Conservation (phyloP, 1,140 invertebrate genomes). For the Drosophila busckii region DNA sequence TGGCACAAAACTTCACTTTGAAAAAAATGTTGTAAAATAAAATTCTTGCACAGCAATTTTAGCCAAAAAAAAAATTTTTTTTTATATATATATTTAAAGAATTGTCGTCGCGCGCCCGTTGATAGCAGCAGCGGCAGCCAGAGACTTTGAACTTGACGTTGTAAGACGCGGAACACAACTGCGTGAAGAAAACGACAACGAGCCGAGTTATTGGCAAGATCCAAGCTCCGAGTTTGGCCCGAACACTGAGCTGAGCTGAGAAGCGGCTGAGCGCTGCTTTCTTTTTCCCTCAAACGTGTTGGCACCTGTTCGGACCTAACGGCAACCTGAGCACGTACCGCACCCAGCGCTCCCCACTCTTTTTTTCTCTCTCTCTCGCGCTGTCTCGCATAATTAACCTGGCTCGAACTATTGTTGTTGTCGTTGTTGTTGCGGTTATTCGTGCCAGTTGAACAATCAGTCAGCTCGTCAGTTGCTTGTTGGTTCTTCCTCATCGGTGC, state of each 20-base stretch:
- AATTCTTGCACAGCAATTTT: too few relatives aligned
- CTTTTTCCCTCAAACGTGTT: slow-evolving; percentile 61
- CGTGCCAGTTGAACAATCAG: slow-evolving; percentile 22
- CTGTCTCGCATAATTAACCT: too few relatives aligned
- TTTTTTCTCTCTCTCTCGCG: too few relatives aligned
- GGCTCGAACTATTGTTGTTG: too few relatives aligned
- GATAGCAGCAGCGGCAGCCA: slow-evolving; percentile 3
- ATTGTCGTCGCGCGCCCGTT: not conserved
- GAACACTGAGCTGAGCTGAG: not conserved
- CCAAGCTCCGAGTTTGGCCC: not conserved
- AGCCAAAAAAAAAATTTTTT: too few relatives aligned
- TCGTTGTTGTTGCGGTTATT: slow-evolving; percentile 21
- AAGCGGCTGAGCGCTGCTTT: slow-evolving; percentile 42
- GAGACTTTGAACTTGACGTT: slow-evolving; percentile 56
- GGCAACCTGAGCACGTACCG: slow-evolving; percentile 7
- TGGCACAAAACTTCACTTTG: too few relatives aligned
- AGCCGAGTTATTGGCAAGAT: slow-evolving; percentile 68
- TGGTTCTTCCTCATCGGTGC: not conserved
- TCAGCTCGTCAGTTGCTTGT: slow-evolving; percentile 2
- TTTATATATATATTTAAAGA: too few relatives aligned
- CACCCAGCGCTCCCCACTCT: too few relatives aligned
- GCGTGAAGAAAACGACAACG: slow-evolving; percentile 44
- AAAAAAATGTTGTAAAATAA: too few relatives aligned
- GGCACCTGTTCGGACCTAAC: slow-evolving; percentile 47
- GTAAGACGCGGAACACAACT: slow-evolving; percentile 65